Evolutionary conservation across 2,113 vertebrate species (phyloP), one percentile per base, ranked within the genome.

Genomic region (Butorides virescens): DNA sequence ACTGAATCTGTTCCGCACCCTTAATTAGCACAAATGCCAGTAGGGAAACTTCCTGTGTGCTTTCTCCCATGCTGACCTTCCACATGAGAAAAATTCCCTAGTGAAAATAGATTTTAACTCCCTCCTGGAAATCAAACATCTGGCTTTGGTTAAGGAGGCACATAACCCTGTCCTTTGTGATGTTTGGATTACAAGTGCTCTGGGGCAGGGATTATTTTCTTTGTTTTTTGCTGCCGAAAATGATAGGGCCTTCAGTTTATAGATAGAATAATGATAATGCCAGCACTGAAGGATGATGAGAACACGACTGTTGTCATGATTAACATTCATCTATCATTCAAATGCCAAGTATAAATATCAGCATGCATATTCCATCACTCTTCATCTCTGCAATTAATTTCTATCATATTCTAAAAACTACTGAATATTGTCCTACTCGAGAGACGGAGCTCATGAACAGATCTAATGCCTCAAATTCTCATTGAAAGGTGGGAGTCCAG

Each of bases 21-120:
- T 95, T 68, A 94, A 93, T 94, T 95, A 97, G 91, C 67, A 53
- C 84, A 95, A 92, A 95, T 76, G 59, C 59, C 94, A 95, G 81
- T 56, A 92, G 91, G 91, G 89, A 81, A 96, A 94, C 91, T 96
- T 97, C 94, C 93, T 97, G 89, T 0, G 0, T 91, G 77, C 55
- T 79, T 90, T 91, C 87, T 95, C 81, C 89, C 84, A 91, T 86
- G 81, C 71, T 88, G 91, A 88, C 67, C 86, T 92, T 91, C 74
- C 6, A 11, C 80, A 93, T 93, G 77, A 93, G 94, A 79, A 96
- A 95, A 96, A 97, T 75, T 92, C 83, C 47, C 77, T 15, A 63
- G 78, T 73, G 77, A 90, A 97, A 97, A 96, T 23, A 91, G 58
- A 91, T 90, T 92, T 95, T 59, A 61, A 94, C 82, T 90, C 91